Conservation (phyloP, 2,888 invertebrate species). For the Lycocerus yunnanus region DNA sequence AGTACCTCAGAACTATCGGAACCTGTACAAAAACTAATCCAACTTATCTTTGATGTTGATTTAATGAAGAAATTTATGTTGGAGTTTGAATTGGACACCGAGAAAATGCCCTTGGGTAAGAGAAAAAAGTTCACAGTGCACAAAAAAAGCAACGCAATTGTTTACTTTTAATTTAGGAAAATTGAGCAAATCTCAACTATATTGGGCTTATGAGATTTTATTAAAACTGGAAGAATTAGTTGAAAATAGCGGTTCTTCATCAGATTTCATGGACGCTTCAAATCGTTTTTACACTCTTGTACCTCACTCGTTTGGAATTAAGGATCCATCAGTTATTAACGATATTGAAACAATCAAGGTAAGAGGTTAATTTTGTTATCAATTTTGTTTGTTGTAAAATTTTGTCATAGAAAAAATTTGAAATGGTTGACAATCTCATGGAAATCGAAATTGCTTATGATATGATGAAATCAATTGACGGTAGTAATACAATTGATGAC, state of each 20-base stretch:
- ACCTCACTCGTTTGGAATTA: constrained; percentile 92
- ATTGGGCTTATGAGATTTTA: constrained; percentile 81
- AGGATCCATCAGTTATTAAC: constrained; percentile 80
- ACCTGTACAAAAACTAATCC: constrained; percentile 82
- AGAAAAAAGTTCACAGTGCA: neutral
- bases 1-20: constrained; percentile 69
- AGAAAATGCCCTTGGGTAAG: constrained; percentile 91
- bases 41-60: constrained; percentile 87
- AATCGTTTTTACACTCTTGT: constrained; percentile 95
- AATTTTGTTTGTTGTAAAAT: neutral
- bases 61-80: constrained; percentile 90
- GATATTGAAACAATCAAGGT: constrained; percentile 74
- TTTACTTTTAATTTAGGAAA: constrained; percentile 64
- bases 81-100: constrained; percentile 94
- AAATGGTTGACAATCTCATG: constrained; percentile 90
- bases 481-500: constrained; percentile 62
- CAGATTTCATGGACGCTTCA: constrained; percentile 78
- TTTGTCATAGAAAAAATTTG: constrained; percentile 63
- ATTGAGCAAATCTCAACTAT: constrained; percentile 87
- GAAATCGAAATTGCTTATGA: constrained; percentile 96
- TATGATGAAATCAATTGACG: constrained; percentile 67
- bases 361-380: constrained; percentile 9
- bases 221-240: constrained; percentile 68
- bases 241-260: constrained; percentile 56
- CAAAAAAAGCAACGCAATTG: neutral